A percentile compares a stretch with the other conserved stretches of the same genome.
Conservation (phyloP, 92 coral and sea anemone species). For the Pocillopora meandrina region DNA sequence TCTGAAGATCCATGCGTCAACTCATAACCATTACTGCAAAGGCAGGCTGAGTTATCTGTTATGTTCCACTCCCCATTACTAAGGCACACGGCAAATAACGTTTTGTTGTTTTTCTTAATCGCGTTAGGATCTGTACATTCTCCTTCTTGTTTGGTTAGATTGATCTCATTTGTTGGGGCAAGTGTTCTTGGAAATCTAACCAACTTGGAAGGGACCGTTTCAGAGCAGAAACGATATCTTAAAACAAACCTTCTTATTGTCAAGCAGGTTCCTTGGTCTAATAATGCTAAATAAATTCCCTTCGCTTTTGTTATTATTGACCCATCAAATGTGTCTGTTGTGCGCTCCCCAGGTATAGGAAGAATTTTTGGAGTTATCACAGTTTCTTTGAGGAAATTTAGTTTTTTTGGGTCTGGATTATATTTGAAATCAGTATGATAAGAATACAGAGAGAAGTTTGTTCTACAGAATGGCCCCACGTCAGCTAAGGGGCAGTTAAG, state of each 20-base stretch:
- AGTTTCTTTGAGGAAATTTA: slow-evolving; percentile 2
- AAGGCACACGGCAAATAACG: slow-evolving; percentile 59
- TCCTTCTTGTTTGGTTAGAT: slow-evolving; percentile 30
- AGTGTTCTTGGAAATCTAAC: slow-evolving; percentile 60
- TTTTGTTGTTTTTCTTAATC: slow-evolving; percentile 32
- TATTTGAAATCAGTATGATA: slow-evolving; percentile 34
- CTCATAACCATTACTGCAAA: slow-evolving; percentile 80
- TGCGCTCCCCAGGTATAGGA: background rate
- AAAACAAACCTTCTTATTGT: slow-evolving; percentile 42
- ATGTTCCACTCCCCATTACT: slow-evolving; percentile 78
- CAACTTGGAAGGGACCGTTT: slow-evolving; percentile 17
- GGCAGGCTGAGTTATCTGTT: slow-evolving; percentile 46
- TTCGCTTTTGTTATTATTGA: slow-evolving; percentile 32
- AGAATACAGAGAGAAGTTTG: slow-evolving; percentile 46
- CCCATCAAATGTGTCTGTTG: slow-evolving; percentile 13
- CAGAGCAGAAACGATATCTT: slow-evolving; percentile 61
- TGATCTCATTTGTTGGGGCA: slow-evolving; percentile 50
- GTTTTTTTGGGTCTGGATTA: background rate
- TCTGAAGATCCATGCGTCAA: slow-evolving; percentile 7
- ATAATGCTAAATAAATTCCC: slow-evolving; percentile 68
- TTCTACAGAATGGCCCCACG: slow-evolving; percentile 29
- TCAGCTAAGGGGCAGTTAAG: slow-evolving; percentile 21
- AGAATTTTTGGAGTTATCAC: slow-evolving; percentile 18
- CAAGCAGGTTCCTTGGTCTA: slow-evolving; percentile 73
- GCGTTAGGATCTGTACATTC: slow-evolving; percentile 35